Base-by-base conservation (phyloP, 2,888 invertebrate genomes). In the Anthophora plumipes region DNA sequence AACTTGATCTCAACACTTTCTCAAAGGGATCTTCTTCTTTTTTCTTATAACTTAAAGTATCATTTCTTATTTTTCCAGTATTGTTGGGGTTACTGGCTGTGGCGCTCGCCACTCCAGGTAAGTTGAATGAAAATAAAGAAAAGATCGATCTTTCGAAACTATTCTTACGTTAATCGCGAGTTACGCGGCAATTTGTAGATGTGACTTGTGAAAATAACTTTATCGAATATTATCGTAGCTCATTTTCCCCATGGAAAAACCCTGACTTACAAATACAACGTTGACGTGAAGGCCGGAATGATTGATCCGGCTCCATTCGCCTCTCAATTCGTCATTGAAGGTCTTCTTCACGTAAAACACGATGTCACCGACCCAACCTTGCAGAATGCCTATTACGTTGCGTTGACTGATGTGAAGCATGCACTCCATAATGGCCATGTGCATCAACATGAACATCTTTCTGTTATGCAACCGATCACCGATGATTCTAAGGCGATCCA, bases 241-340 rank as follows among this genome's bases (percentile, higher is more conserved):
- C 87, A 83, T 46, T 89, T 91, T 46, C 95, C 95, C 61, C 94
- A 94, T 91, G 95, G 94, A 57, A 94, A 95, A 85, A 94, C 95
- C 72, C 69, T 92, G 25, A 85, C 92, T 57, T 94, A 93, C 88
- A 89, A 92, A 48, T 94, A 94, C 81, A 85, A 91, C 66, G 93
- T 92, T n/a, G 88, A 91, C 63, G 90, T 93, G 37, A 92, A 91
- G 76, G 90, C 92, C n/a, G 93, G 93, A 11, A 90, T 91, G 22
- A 84, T 92, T 37, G 83, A 92, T 6, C 94, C 94, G 9, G 80
- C 78, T 25, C 76, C 89, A 0, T 92, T 88, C 67, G 91, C 90
- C 4, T 94, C 94, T 3, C 87, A 92, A 48, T 93, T 92, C 80
- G 78, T 86, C 2, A 87, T 94, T 11, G 82, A 90, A 12, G 94